Evolutionary conservation across 1,140 invertebrate genomes (phyloP).

Genomic region (Globodera rostochiensis): DNA sequence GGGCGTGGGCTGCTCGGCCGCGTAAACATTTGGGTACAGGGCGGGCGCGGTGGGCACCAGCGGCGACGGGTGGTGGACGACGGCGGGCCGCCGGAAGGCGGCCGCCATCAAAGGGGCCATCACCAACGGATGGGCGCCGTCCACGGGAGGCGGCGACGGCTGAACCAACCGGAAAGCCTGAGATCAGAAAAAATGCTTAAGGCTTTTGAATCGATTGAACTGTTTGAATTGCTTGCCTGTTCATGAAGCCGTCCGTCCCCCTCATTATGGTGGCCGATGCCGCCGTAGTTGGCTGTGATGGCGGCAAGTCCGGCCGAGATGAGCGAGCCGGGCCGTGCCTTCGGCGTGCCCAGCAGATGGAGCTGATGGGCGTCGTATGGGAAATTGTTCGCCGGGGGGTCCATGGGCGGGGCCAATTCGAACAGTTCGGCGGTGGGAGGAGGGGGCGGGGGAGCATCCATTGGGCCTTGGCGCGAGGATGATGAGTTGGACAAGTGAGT

Average conservation of each 20-base stretch:
- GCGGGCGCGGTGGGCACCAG: not conserved
- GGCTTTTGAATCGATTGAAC: no score
- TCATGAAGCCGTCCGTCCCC: not conserved
- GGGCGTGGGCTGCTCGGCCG: not conserved
- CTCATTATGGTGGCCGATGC: conserved; percentile 19
- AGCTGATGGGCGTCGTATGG: not conserved
- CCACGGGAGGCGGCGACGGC: not conserved
- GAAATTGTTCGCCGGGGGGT: conserved; percentile 7
- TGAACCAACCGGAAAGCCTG: not conserved
- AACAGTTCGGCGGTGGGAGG: conserved; percentile 6
- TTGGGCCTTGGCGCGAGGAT: conserved; percentile 2
- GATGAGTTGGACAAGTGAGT: not conserved
- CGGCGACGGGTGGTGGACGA: not conserved
- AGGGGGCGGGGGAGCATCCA: conserved; percentile 3
- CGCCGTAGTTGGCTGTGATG: conserved; percentile 24
- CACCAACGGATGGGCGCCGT: not conserved
- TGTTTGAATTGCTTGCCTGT: no score
- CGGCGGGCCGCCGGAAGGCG: not conserved
- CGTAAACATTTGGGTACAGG: not conserved
- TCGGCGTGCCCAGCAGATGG: not conserved
- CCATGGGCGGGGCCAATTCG: conserved; percentile 33
- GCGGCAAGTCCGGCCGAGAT: conserved; percentile 18
- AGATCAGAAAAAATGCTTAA: no score
- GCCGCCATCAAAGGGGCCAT: not conserved
- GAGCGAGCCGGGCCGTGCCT: not conserved